Conservation (phyloP, 92 coral and sea anemone species). For the Zoanthus sociatus region DNA sequence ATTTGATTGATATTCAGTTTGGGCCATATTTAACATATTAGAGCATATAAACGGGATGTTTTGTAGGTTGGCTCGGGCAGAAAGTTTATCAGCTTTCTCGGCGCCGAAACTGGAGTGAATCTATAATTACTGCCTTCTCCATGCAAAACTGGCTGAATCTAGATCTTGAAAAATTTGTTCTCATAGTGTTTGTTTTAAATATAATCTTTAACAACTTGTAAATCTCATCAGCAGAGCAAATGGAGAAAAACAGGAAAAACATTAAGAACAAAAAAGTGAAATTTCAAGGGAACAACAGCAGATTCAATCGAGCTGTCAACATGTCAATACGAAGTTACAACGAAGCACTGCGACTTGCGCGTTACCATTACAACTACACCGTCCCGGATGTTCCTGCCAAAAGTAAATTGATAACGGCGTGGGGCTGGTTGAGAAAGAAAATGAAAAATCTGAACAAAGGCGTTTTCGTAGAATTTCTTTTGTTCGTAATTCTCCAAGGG, state of each 20-base stretch:
- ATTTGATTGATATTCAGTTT: too few species aligned
- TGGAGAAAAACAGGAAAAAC: constrained; percentile 1
- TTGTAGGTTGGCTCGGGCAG: too few species aligned
- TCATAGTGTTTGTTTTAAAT: too few species aligned
- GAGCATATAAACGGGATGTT: too few species aligned
- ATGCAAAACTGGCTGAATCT: too few species aligned
- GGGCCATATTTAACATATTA: too few species aligned
- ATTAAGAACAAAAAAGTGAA: constrained; percentile 5
- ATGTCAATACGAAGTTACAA: constrained; percentile 40
- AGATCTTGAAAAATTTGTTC: too few species aligned
- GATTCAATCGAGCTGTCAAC: constrained; percentile 28
- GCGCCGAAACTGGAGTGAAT: too few species aligned
- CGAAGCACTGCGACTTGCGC: constrained; percentile 32
- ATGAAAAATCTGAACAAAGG: constrained; percentile 75
- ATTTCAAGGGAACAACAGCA: constrained; percentile 17
- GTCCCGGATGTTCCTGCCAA: constrained; percentile 40
- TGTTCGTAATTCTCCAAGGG: constrained; percentile 87
- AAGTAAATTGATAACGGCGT: neutral
- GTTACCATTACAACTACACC: constrained; percentile 45
- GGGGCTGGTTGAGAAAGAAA: constrained; percentile 32
- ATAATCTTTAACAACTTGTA: too few species aligned
- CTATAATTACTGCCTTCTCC: too few species aligned
- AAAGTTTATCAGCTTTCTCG: too few species aligned
- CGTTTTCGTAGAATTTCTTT: constrained; percentile 77
- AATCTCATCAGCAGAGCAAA: neutral